phyloP scores from a whole-genome alignment of 2,113 vertebrate species.

The Probosciger aterrimus region DNA sequence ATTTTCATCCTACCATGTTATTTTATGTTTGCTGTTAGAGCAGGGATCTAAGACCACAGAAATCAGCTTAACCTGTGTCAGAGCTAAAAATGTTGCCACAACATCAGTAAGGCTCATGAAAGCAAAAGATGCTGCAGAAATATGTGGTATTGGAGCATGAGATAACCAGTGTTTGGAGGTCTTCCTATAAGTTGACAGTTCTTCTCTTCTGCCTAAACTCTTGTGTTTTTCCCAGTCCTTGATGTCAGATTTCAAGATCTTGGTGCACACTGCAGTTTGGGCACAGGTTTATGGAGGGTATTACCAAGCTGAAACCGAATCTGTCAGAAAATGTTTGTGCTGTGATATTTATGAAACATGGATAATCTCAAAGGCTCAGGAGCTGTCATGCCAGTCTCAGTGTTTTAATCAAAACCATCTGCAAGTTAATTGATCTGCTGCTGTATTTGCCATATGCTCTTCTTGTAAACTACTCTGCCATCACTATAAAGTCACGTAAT shows the following conservation, averaged over 20 bases:
- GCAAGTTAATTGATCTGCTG: neutral
- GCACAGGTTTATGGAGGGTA: neutral
- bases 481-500: neutral
- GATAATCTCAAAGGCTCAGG: neutral
- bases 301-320: neutral
- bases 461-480: neutral
- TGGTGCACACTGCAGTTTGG: neutral
- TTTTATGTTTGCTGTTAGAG: neutral
- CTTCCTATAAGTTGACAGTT: neutral
- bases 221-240: neutral
- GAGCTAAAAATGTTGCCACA: neutral
- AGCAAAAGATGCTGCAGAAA: neutral
- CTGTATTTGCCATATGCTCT: neutral
- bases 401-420: slow-evolving; percentile 19
- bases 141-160: neutral
- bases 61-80: neutral
- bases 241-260: neutral
- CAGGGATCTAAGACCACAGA: neutral
- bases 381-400: neutral
- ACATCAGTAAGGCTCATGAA: neutral
- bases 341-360: neutral
- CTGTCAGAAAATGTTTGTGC: neutral
- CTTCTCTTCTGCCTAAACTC: neutral
- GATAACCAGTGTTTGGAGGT: neutral
- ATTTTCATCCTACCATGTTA: neutral